Base-by-base conservation (phyloP, 53 echinoderm and acorn worm species). In the Actinopyga echinites region DNA sequence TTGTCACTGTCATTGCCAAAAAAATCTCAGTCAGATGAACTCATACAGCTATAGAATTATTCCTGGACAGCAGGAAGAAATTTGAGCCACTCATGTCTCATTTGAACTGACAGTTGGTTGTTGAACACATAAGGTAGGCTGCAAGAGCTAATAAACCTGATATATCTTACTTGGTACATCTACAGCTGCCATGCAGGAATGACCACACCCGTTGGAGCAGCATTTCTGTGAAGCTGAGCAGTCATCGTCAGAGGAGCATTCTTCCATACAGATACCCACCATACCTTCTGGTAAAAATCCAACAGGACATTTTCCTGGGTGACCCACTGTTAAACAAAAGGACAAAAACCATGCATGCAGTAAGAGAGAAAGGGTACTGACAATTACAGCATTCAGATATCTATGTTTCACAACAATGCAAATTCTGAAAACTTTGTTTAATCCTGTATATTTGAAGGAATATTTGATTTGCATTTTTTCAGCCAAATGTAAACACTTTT, bases 171-270 rank as follows among this genome's bases (percentile, higher is more conserved):
- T 31, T 33, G 69, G 69, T 32, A 56, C 21, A 62, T 62, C 32
- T 17, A 69, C 69, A 23, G 81, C 81, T 22, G 31, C 83, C 54
- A 91, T 19, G 53, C 95, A 94, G 1, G 69, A 32, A 21, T 90
- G 92, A 20, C 92, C 95, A 64, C 95, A 95, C 24, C 92, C 92
- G 77, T 95, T 95, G 23, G 85, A 85, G 83, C 95, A 95, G 59
- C 95, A 95, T 73, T 92, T 95, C 74, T 92, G 80, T 56, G 81
- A 63, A 53, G 60, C 62, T 1, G 67, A 60, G 24, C 95, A 95
- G 74, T 92, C 92, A 29, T 60, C 66, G 40, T 94, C 95, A 24
- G 57, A 67, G 13, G 57, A 22, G 61, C 95, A 94, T 42, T 43
- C 74, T 19, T 92, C 92, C 1, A 82, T 56, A 84, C 95, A 94